Percentiles rank a stretch among this genome's conserved stretches.
These are phyloP conservation scores for Anarrhichthys ocellatus DNA, from an alignment of 2,113 vertebrate species.

Conservation along the genomic window DNA sequence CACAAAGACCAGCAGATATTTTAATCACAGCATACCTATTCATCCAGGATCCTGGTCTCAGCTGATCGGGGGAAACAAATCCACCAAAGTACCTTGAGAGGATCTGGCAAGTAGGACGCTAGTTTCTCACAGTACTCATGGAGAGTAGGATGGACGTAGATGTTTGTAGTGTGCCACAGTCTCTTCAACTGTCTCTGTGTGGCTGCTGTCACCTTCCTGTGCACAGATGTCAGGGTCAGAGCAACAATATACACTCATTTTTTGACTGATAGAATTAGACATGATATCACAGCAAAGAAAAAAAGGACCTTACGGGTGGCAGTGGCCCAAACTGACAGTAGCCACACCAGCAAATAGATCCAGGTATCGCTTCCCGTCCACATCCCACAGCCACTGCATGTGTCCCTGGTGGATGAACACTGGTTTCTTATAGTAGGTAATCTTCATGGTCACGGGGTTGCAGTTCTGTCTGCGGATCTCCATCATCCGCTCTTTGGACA, in stretches of 20 bases:
- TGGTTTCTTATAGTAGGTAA: constrained; percentile 87
- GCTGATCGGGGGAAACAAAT: background rate
- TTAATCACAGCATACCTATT: background rate
- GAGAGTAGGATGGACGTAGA: constrained; percentile 87
- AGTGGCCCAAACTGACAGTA: constrained; percentile 94
- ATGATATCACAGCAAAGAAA: background rate
- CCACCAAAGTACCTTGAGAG: constrained; percentile 88
- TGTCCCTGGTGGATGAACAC: constrained; percentile 91
- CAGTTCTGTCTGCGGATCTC: constrained; percentile 84
- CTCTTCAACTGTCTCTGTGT: constrained; percentile 87
- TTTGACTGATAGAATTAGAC: background rate
- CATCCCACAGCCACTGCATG: constrained; percentile 97
- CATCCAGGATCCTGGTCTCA: background rate
- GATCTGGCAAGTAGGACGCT: constrained; percentile 87
- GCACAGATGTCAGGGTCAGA: constrained; percentile 43
- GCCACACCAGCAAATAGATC: constrained; percentile 94
- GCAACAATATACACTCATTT: background rate
- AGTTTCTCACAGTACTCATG: constrained; percentile 93
- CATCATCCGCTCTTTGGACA: constrained; percentile 82
- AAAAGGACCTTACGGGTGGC: constrained; percentile 90
- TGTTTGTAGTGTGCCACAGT: constrained; percentile 90
- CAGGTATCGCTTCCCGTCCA: constrained; percentile 90
- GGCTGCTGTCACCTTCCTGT: constrained; percentile 88
- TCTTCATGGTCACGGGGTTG: constrained; percentile 78
- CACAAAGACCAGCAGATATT: constrained; percentile 2